Evolutionary conservation across 2,797 vertebrate genomes (phyloP).

Genomic region (Neopelma chrysocephalum): DNA sequence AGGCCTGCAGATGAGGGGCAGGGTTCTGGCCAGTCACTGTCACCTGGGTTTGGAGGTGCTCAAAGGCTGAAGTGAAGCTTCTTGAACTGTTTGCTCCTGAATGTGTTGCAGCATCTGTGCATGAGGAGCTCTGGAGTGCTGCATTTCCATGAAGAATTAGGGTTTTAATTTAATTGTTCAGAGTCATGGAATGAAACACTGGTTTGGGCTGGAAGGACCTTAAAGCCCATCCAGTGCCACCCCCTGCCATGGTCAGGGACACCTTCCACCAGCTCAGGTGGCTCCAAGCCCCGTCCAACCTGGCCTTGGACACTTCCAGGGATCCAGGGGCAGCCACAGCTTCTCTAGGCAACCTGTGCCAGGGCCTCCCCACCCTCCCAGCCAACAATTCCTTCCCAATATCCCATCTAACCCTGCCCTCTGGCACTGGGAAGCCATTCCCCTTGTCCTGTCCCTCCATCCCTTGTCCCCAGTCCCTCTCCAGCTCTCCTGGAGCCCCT

Average conservation of each 20-base stretch:
- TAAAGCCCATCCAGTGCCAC: rapidly evolving
- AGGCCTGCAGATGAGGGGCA: rapidly evolving
- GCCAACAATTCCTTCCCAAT: neutral
- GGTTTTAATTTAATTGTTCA: neutral
- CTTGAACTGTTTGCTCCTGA: neutral
- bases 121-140: neutral
- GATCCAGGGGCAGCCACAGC: neutral
- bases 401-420: neutral
- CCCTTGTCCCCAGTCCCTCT: neutral
- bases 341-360: neutral
- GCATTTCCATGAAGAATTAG: neutral
- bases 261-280: rapidly evolving
- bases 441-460: neutral
- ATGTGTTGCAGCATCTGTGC: neutral
- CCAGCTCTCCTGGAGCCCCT: neutral
- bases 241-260: neutral
- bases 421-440: neutral
- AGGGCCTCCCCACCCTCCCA: neutral
- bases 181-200: neutral
- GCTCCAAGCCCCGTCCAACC: rapidly evolving
- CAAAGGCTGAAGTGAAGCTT: neutral
- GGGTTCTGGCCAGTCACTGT: neutral
- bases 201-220: neutral
- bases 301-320: neutral
- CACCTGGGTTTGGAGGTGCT: neutral